phyloP scores from a whole-genome alignment of 2,888 invertebrate genomes.

The Mylabris sibirica region DNA sequence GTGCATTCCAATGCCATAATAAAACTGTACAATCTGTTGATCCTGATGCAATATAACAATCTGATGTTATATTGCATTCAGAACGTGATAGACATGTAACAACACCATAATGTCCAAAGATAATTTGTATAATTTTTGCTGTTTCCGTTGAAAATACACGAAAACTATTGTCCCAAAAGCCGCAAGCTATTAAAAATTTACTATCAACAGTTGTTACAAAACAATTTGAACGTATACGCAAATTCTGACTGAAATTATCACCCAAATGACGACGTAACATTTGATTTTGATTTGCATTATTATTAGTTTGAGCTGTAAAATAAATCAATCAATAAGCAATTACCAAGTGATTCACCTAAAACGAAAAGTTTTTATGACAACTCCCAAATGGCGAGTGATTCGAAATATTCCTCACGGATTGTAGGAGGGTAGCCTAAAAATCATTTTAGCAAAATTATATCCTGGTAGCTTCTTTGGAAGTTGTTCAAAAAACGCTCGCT shows the following conservation, averaged over 20 bases:
- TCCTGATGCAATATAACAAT: constrained; percentile 98
- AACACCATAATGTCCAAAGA: constrained; percentile 98
- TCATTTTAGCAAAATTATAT: too few relatives aligned
- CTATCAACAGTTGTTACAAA: constrained; percentile 99
- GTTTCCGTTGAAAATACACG: constrained; percentile 96
- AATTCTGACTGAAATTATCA: constrained; percentile 97
- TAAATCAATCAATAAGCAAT: constrained; percentile 13
- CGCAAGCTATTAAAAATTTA: constrained; percentile 94
- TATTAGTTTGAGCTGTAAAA: constrained; percentile 73
- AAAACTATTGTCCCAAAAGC: constrained; percentile 99
- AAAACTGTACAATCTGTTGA: constrained; percentile 98
- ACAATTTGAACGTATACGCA: constrained; percentile 91
- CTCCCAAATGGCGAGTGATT: too few relatives aligned
- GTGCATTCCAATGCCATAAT: constrained; percentile 98
- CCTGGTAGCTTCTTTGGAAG: too few relatives aligned
- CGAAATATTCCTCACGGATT: too few relatives aligned
- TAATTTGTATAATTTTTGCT: constrained; percentile 96
- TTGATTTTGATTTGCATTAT: constrained; percentile 77
- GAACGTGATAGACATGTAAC: constrained; percentile 97
- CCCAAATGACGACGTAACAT: constrained; percentile 88
- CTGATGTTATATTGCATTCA: constrained; percentile 98
- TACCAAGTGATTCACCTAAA: too few relatives aligned
- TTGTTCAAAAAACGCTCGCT: too few relatives aligned
- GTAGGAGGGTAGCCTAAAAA: too few relatives aligned
- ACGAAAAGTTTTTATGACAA: too few relatives aligned